Evolutionary conservation across 1,140 invertebrate species (phyloP), one percentile per base, ranked within the genome.

Genomic region (Zaprionus gabonicus): DNA sequence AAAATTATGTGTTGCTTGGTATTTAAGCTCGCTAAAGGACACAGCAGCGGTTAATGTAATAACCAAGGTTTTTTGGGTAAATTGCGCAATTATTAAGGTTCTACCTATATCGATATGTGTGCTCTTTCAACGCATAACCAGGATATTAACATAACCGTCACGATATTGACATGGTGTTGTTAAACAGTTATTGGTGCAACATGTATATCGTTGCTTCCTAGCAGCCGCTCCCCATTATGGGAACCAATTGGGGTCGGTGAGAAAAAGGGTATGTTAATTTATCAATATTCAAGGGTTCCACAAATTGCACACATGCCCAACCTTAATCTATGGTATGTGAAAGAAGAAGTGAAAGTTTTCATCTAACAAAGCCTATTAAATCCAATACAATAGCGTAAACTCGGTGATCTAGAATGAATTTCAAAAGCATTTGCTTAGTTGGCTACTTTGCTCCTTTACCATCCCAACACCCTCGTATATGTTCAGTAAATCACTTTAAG

Each of bases 401-500:
- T 72, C 76, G 87, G 80, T 86, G 80, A 80, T 44, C 23, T 78
- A 76, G 77, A 83, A 87, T 83, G 83, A 88, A 78, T 71, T 67
- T 63, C 63, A 59, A 41, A 57, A 56, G 41, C 53, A 63, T 68
- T 71, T 58, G 57, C 57, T 58, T 71, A 71, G 63, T 13, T 53
- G 15, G 28, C 51, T 25, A 63, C 63, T 62, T 44, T 63, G 44
- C 31, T 65, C 20, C 4, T 17, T 23, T 20, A 41, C 10, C 72
- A 15, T 51, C 23, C 64, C 28, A n/a, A 46, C 31, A 51, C 17
- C 12, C 55, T 15, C 58, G 17, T 59, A 62, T 70, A 75, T 67
- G 53, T 28, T 65, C 78, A 36, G 82, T 86, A 86, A 86, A 87
- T 86, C 83, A 88, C 83, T 88, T 82, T 77, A 87, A 86, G 82